These are phyloP conservation scores for Atethmia centrago DNA, from an alignment of 2,888 invertebrate species.

Conservation along the genomic window DNA sequence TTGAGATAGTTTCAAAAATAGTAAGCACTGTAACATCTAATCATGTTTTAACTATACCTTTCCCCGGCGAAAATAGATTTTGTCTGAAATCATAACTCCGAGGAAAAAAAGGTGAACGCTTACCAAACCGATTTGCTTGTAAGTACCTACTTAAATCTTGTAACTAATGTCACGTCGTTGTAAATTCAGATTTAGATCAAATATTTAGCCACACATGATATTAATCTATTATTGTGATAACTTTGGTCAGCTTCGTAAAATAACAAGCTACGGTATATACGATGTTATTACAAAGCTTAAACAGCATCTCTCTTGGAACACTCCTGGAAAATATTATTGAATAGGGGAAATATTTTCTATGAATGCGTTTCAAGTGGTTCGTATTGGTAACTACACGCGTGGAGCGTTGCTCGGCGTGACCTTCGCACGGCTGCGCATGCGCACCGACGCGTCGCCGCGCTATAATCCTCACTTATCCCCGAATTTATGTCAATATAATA, in stretches of 20 bases:
- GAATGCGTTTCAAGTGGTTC: not conserved
- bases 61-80: not conserved
- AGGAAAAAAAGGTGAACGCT: not conserved
- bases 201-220: constrained; percentile 8
- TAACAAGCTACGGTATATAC: not conserved
- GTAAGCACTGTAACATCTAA: constrained; percentile 5
- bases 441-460: constrained; percentile 9
- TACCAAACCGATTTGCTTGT: not conserved
- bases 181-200: constrained; percentile 39
- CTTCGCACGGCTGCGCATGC: constrained; percentile 34
- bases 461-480: constrained; percentile 67
- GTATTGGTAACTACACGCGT: not conserved
- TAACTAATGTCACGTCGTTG: not conserved
- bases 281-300: not conserved
- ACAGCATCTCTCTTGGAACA: not conserved
- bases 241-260: not conserved
- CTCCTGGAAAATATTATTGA: not conserved
- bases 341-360: not conserved
- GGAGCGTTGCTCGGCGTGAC: constrained; percentile 18
- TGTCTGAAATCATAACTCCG: not conserved
- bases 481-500: constrained; percentile 67
- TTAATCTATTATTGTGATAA: constrained; percentile 32
- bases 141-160: not conserved
- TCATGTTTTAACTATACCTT: not conserved
- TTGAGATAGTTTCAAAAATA: constrained; percentile 48